Base-by-base conservation (phyloP, 2,113 vertebrate species). In the Paramisgurnus dabryanus region DNA sequence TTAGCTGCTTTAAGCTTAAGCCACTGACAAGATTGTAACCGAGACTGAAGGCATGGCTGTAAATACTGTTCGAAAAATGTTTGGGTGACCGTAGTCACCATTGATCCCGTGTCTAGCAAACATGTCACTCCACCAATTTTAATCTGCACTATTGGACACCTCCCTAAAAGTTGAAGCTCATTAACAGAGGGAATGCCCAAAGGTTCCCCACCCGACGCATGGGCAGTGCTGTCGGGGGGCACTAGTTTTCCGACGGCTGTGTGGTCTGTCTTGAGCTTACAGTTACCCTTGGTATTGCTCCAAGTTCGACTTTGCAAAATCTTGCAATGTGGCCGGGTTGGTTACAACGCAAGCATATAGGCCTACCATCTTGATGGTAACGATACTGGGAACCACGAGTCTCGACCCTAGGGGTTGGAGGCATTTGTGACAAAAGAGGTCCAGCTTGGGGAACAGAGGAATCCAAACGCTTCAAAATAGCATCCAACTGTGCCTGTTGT, bases 1-100 rank as follows among this genome's bases (percentile, higher is more conserved):
- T 63, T 63, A 9, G 22, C 60, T 63, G 60, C 22, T 63, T 63
- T 63, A 12, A 63, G 60, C 60, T 63, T 63, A 63, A 63, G 60
- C 60, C 60, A 63, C 10, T 63, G 22, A 11, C 60, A 63, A 4
- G 60, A 18, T 34, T 63, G 60, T 9, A 63, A 11, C 60, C 27
- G 60, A 63, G 27, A 63, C 60, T 5, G 60, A 18, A 63, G 5
- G 2, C 27, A 18, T 11, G 60, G 22, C 10, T 63, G 60, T 18
- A 63, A 63, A 63, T 63, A 63, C 22, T 63, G 60, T 18, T 34
- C 22, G 27, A 27, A 63, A 13, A 63, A 63, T 63, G 22, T 18
- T 5, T 63, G 22, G 60, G 60, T 63, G 11, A 63, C 4, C 22
- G 10, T 63, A 13, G 60, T 34, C 22, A 34, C 60, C 60, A 63